Evolutionary conservation across 2,797 vertebrate species (phyloP).

Genomic region (Rhabdomys pumilio): DNA sequence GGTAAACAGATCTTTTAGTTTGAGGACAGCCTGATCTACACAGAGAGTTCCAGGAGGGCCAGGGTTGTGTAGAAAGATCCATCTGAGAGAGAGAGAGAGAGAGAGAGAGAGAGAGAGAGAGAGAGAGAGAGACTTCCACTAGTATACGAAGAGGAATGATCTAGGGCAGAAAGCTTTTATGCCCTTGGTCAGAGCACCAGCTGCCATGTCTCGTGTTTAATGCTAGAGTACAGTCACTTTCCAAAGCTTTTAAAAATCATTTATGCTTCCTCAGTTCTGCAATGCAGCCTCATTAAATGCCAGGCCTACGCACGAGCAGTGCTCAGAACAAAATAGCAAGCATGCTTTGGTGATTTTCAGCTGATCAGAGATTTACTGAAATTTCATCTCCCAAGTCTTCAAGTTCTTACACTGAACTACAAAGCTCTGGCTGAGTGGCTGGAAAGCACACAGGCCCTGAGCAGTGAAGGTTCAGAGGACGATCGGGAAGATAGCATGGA

Average conservation of each 20-base stretch:
- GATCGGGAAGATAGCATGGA: not conserved
- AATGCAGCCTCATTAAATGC: constrained; percentile 73
- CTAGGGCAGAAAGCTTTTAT: constrained; percentile 84
- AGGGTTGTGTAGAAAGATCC: not conserved
- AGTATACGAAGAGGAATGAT: constrained; percentile 83
- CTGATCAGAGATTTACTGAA: constrained; percentile 68
- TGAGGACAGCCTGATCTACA: not conserved
- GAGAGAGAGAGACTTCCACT: not conserved
- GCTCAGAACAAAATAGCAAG: constrained; percentile 75
- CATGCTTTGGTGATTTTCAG: constrained; percentile 76
- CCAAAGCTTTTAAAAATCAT: constrained; percentile 83
- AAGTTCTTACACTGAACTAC: constrained; percentile 42
- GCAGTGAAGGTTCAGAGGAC: not conserved
- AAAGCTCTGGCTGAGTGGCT: constrained; percentile 50
- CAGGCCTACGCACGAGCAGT: constrained; percentile 64
- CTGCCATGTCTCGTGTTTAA: constrained; percentile 71
- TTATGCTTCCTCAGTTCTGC: constrained; percentile 78
- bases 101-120: accelerated
- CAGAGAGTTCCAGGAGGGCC: not conserved
- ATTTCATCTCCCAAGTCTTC: constrained; percentile 65
- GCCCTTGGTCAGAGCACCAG: constrained; percentile 70
- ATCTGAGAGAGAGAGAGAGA: accelerated
- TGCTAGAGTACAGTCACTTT: constrained; percentile 79
- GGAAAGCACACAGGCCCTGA: constrained; percentile 12
- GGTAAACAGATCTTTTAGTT: not conserved